phyloP scores from a whole-genome alignment of 2,113 vertebrate species.

The Paramormyrops kingsleyae region DNA sequence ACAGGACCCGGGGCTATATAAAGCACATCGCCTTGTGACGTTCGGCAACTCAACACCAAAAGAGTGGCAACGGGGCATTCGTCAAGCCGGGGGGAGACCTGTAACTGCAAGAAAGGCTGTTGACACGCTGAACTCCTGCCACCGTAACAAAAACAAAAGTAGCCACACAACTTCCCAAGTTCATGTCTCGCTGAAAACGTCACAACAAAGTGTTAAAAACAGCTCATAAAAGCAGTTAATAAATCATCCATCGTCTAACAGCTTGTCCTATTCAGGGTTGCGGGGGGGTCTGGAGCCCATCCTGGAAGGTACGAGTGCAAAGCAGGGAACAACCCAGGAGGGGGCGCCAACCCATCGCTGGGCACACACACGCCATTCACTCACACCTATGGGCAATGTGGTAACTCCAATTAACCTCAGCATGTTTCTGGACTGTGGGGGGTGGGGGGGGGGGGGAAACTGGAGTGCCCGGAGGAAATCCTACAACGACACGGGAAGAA shows the following conservation, averaged over 20 bases:
- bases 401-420: not conserved
- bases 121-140: not conserved
- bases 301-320: not conserved
- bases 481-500: not conserved
- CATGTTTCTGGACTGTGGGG: not conserved
- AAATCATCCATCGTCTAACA: not conserved
- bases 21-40: not conserved
- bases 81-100: not conserved
- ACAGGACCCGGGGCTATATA: not conserved
- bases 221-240: not conserved
- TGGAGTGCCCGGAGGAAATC: not conserved
- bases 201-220: not conserved
- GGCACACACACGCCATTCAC: not conserved
- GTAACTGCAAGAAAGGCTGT: not conserved
- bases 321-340: not conserved
- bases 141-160: not conserved
- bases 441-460: too few species aligned
- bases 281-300: not conserved
- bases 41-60: not conserved
- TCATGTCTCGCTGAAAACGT: not conserved
- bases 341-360: not conserved
- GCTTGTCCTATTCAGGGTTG: not conserved
- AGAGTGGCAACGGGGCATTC: not conserved
- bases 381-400: not conserved
- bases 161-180: not conserved